phyloP scores from a whole-genome alignment of 2,113 vertebrate species.

The Vimba vimba region DNA sequence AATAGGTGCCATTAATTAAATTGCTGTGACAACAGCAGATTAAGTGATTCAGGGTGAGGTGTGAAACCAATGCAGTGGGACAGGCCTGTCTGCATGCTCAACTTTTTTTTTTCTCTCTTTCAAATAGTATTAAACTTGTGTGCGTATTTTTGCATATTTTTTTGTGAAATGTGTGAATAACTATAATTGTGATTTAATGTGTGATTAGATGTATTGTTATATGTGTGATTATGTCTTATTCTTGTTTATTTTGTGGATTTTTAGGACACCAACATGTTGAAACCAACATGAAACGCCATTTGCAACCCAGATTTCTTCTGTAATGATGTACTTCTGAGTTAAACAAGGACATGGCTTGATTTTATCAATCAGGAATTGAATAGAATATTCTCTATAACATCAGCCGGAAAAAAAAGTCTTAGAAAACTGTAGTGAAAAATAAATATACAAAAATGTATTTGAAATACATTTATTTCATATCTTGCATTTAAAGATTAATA shows the following conservation, averaged over 20 bases:
- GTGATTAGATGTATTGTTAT: not conserved
- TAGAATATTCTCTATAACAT: not conserved
- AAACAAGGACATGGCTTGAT: not conserved
- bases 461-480: too few relatives aligned
- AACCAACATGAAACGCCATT: not conserved
- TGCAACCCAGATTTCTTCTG: not conserved
- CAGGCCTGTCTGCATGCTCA: not conserved
- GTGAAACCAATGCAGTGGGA: not conserved
- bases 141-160: not conserved
- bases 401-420: not conserved
- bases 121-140: not conserved
- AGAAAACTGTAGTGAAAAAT: too few relatives aligned
- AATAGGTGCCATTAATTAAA: constrained; percentile 1
- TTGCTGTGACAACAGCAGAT: not conserved
- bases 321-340: not conserved
- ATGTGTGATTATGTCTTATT: not conserved
- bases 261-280: not conserved
- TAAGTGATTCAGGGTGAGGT: constrained; percentile 8
- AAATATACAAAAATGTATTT: too few relatives aligned
- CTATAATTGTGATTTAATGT: too few relatives aligned
- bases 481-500: too few relatives aligned
- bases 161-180: too few relatives aligned
- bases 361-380: not conserved
- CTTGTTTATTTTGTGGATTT: not conserved
- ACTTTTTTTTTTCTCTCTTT: not conserved